phyloP scores from a whole-genome alignment of 1,140 invertebrate species.

The Nephila pilipes region DNA sequence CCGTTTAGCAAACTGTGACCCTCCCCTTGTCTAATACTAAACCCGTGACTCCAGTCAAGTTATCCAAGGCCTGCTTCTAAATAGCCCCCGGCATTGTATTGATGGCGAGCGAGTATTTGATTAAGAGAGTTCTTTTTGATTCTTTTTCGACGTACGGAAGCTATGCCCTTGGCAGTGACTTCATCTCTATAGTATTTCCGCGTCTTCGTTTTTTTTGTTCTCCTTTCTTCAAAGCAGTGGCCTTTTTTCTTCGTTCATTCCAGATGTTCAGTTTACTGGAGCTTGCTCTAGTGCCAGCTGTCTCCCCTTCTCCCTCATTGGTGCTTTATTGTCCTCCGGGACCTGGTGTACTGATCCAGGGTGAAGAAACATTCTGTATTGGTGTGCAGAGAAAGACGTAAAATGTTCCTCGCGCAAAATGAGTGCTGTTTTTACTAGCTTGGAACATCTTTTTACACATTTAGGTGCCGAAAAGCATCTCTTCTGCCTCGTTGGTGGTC shows the following conservation, averaged over 20 bases:
- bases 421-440: not conserved
- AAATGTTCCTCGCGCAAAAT: not conserved
- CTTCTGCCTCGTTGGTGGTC: constrained; percentile 25
- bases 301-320: constrained; percentile 41
- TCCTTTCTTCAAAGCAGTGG: not conserved
- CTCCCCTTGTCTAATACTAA: not conserved
- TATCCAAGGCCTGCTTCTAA: constrained; percentile 23
- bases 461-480: not conserved
- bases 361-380: not conserved
- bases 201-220: constrained; percentile 36
- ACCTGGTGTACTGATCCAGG: not conserved
- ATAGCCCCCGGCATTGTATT: not conserved
- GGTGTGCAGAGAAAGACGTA: not conserved
- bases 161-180: constrained; percentile 42
- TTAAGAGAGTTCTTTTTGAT: not conserved
- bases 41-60: constrained; percentile 30
- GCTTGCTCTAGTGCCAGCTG: constrained; percentile 44
- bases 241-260: constrained; percentile 1
- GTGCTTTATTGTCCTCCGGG: not conserved
- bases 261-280: constrained; percentile 45
- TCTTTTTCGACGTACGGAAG: constrained; percentile 18
- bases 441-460: constrained; percentile 29
- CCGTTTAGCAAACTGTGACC: not conserved
- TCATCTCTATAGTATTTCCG: constrained; percentile 27
- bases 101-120: not conserved